Conservation (phyloP, 2,888 invertebrate genomes). For the Sussaba pulchella region DNA sequence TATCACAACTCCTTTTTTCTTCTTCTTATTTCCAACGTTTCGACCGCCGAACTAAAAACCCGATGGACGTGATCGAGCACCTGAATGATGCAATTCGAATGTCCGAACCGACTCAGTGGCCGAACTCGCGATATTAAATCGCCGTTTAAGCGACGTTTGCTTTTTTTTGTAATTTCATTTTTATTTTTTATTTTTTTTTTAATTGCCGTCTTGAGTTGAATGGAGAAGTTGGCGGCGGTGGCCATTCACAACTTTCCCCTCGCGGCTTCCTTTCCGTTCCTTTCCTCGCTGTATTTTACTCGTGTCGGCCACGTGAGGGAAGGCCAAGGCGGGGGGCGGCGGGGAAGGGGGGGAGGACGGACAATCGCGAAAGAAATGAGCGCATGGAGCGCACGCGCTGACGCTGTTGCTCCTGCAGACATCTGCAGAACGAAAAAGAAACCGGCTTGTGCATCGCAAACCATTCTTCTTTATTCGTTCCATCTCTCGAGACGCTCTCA, state of each 20-base stretch:
- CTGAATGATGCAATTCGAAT: constrained; percentile 30
- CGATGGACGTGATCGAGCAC: constrained; percentile 6
- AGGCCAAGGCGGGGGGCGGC: not conserved
- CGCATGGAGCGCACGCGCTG: constrained; percentile 25
- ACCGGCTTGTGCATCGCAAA: constrained; percentile 55
- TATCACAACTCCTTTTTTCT: constrained; percentile 3
- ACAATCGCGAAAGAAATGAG: constrained; percentile 18
- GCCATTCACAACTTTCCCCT: constrained; percentile 60
- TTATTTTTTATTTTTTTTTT: not conserved
- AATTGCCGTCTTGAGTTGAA: not conserved
- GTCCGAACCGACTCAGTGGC: not conserved
- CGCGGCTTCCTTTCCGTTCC: constrained; percentile 34
- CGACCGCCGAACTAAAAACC: constrained; percentile 3
- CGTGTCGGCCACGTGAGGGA: constrained; percentile 2
- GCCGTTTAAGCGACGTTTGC: constrained; percentile 10
- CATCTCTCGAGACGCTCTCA: constrained; percentile 31
- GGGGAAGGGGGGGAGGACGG: not conserved
- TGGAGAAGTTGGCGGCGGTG: constrained; percentile 16
- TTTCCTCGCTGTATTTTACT: constrained; percentile 48
- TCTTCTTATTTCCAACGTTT: constrained; percentile 24
- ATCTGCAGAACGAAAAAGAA: constrained; percentile 51
- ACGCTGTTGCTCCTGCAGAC: constrained; percentile 6
- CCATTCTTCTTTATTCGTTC: constrained; percentile 54
- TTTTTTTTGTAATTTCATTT: not conserved
- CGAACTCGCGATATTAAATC: constrained; percentile 25